These are phyloP conservation scores for Ctenopoma multispine DNA, from an alignment of 2,797 vertebrate genomes.

Conservation along the genomic window DNA sequence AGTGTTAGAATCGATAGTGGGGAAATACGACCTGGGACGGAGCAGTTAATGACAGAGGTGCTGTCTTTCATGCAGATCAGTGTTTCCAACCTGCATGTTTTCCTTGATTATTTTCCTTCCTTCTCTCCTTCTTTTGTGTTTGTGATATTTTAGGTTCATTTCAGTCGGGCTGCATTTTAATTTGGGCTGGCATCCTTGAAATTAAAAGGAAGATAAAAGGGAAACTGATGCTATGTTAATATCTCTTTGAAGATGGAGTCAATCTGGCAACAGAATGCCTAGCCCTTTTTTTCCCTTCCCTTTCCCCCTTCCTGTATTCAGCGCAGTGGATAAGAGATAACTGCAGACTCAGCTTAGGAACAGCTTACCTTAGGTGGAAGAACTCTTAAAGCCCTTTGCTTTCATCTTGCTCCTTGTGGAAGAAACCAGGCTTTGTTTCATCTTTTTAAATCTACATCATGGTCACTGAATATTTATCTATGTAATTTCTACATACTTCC, in stretches of 20 bases:
- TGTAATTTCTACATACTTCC: constrained; percentile 46
- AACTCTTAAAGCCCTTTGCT: constrained; percentile 58
- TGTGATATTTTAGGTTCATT: constrained; percentile 71
- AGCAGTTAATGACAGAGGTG: constrained; percentile 9
- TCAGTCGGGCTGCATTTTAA: constrained; percentile 71
- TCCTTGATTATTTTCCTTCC: constrained; percentile 5
- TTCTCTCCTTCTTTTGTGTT: constrained; percentile 31
- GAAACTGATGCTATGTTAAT: constrained; percentile 78
- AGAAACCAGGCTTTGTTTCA: constrained; percentile 59
- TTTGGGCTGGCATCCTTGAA: constrained; percentile 79
- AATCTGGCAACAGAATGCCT: constrained; percentile 77
- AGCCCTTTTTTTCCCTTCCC: constrained; percentile 66
- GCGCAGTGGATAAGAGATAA: constrained; percentile 66
- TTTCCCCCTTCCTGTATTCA: constrained; percentile 70
- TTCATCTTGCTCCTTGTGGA: constrained; percentile 63
- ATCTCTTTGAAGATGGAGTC: constrained; percentile 85
- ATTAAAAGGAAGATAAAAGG: constrained; percentile 81
- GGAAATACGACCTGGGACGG: not conserved
- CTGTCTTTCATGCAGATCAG: constrained; percentile 17
- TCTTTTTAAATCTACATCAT: constrained; percentile 60
- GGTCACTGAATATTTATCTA: constrained; percentile 66
- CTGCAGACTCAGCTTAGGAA: constrained; percentile 78
- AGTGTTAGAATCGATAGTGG: not conserved
- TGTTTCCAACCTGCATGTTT: constrained; percentile 39
- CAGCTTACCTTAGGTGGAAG: constrained; percentile 63